A percentile compares a stretch with the other conserved stretches of the same genome.
Conservation (phyloP, 2,113 vertebrate species). For the Mungos mungo region DNA sequence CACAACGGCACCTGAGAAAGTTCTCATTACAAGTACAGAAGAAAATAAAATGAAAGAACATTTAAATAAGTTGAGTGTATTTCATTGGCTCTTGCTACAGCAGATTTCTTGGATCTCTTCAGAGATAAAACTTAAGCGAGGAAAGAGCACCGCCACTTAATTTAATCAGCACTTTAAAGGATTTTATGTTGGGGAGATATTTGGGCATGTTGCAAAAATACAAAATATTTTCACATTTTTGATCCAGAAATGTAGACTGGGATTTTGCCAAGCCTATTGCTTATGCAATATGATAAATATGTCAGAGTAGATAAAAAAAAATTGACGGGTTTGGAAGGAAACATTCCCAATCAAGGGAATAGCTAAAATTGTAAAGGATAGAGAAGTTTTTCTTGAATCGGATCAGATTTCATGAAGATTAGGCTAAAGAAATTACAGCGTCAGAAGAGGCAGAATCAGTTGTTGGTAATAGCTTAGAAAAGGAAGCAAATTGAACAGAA, state of each 20-base stretch:
- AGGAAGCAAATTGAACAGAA: not conserved
- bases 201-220: slow-evolving; percentile 50
- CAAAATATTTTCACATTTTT: slow-evolving; percentile 52
- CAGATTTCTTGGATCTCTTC: not conserved
- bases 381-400: slow-evolving; percentile 11
- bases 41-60: slow-evolving; percentile 36
- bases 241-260: slow-evolving; percentile 15
- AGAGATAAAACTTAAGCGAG: slow-evolving; percentile 30
- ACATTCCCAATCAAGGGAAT: not conserved
- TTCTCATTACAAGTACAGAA: not conserved
- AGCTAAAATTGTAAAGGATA: slow-evolving; percentile 1
- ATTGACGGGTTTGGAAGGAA: not conserved
- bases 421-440: not conserved
- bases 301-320: not conserved
- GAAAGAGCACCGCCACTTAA: slow-evolving; percentile 10
- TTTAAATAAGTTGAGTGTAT: slow-evolving; percentile 2
- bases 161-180: slow-evolving; percentile 3
- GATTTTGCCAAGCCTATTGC: not conserved
- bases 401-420: not conserved
- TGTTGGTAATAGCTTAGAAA: not conserved
- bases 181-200: not conserved
- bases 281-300: not conserved
- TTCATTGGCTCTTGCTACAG: not conserved
- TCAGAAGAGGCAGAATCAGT: not conserved
- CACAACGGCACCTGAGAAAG: not conserved